These are phyloP conservation scores for Platyscapa corneri DNA, from an alignment of 1,140 invertebrate species.

Conservation along the genomic window DNA sequence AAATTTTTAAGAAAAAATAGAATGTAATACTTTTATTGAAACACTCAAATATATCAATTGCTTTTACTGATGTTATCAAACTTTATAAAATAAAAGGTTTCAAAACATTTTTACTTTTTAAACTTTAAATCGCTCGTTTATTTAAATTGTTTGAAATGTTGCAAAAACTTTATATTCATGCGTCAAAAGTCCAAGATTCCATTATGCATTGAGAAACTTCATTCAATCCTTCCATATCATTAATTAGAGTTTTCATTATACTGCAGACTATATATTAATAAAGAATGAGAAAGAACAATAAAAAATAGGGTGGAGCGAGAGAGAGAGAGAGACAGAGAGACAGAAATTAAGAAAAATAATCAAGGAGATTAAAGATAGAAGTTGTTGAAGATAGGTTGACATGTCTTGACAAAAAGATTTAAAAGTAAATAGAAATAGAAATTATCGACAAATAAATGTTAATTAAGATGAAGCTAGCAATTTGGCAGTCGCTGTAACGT, in stretches of 20 bases:
- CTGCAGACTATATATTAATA: too few relatives aligned
- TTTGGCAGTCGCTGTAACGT: conserved; percentile 86
- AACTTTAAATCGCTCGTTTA: neutral
- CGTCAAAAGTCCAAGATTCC: too few relatives aligned
- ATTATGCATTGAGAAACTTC: too few relatives aligned
- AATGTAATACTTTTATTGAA: too few relatives aligned
- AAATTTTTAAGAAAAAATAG: neutral
- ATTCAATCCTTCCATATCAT: too few relatives aligned
- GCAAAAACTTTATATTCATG: neutral
- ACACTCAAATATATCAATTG: neutral
- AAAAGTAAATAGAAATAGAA: too few relatives aligned
- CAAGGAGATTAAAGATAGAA: too few relatives aligned
- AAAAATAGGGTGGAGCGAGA: neutral
- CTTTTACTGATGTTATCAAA: neutral
- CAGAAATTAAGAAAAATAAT: neutral
- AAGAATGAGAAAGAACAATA: neutral
- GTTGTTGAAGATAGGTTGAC: too few relatives aligned
- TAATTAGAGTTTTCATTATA: too few relatives aligned
- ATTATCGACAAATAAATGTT: neutral
- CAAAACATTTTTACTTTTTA: neutral
- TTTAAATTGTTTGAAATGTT: neutral
- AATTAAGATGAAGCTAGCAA: conserved; percentile 85
- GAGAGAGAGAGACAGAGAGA: neutral
- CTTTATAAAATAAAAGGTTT: too few relatives aligned
- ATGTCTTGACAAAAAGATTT: too few relatives aligned